Evolutionary conservation across 1,140 invertebrate species (phyloP), one percentile per base, ranked within the genome.

Genomic region (Babylonia areolata): DNA sequence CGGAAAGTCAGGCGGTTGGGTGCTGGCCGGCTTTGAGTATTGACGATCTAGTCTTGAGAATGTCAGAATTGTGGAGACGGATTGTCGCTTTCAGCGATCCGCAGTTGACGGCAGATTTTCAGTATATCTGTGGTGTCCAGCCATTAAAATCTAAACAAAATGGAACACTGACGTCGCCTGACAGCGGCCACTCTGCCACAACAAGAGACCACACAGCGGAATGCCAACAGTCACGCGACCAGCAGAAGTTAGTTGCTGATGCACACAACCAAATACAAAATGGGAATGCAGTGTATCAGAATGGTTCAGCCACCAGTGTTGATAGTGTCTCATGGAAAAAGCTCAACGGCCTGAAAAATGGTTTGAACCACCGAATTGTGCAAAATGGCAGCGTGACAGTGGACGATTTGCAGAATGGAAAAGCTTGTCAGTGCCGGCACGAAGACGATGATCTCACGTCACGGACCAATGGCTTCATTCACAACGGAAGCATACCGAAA

Each of bases 41-140:
- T n/a, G n/a, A n/a, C n/a, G n/a, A 20, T 11, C 69, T 12, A 54
- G 46, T 12, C 9, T 42, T 40, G 31, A 84, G n/a, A 64, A 87
- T 87, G 86, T 58, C 86, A 81, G 46, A n/a, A 9, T 28, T 79
- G 71, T 73, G 80, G 37, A 11, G 64, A 28, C 28, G 39, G 64
- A 64, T 86, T 12, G 42, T 87, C 11, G 33, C 58, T 71, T 58
- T 87, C 33, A 54, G 54, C 40, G 82, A 85, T 81, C 58, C 86
- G 31, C 2, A 82, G 28, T 37, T 85, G 73, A 87, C 86, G 37
- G 86, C 86, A 39, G 79, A 64, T n/a, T 87, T 87, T 82, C 86
- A 87, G 46, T 39, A 71, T 28, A 75, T 85, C 15, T 87, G 86
- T 87, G 86, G 86, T 46, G 81, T 87, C 33, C 42, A 73, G 28